Evolutionary conservation across 2,113 vertebrate species (phyloP), one percentile per base, ranked within the genome.

Genomic region (Nycticorax nycticorax): DNA sequence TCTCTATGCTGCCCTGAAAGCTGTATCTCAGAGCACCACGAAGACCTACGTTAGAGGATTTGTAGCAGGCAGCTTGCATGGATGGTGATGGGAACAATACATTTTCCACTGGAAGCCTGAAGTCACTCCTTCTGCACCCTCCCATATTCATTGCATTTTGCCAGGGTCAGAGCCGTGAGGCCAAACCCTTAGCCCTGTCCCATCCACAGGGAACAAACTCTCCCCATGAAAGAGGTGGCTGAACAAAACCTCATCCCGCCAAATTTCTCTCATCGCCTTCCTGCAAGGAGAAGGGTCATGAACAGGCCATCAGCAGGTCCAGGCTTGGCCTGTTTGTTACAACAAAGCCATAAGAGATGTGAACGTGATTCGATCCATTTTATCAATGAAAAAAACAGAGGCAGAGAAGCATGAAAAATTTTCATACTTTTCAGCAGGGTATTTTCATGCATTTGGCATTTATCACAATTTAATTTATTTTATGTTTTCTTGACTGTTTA

Each of bases 401-500:
- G 19, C 33, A 89, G 60, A 72, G 47, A 81, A 84, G 32, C 45
- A 91, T 67, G 71, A 92, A 68, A 72, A 64, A 59, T 64, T 17
- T 69, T 74, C 35, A 9, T 72, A n/a, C 7, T 93, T 91, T 89
- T 48, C 80, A 89, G 79, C 27, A 64, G 19, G 28, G 33, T 86
- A 67, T 71, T 93, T 77, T 78, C 56, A 56, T 68, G 48, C 73
- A 53, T 78, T 93, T 84, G n/a, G 33, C 62, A 91, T 93, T 95
- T 91, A 95, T 95, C 84, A 91, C 74, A 93, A 62, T 91, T 94
- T 53, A 92, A 93, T 93, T 73, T 95, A 57, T 62, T 96, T 94
- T 84, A 92, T 60, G 86, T 91, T 92, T 93, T 78, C 91, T 78
- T 91, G 82, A 89, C 89, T 85, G 73, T 60, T 94, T 89, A 62